Evolutionary conservation across 2,113 vertebrate species (phyloP).

Genomic region (Camelus bactrianus): DNA sequence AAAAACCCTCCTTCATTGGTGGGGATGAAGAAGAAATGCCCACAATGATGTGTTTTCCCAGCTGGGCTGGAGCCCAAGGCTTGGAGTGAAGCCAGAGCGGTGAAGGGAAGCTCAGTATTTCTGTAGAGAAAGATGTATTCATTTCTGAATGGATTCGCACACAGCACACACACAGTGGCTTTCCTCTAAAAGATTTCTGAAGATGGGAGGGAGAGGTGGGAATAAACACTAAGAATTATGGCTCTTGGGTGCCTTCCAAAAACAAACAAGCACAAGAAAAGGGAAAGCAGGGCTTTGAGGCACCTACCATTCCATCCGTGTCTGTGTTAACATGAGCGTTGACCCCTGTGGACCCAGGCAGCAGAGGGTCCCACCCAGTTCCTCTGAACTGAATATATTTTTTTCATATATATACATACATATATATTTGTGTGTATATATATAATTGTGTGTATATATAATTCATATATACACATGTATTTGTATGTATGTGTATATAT

Average conservation of each 20-base stretch:
- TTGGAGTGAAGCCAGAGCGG: neutral
- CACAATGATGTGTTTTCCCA: neutral
- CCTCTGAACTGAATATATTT: neutral
- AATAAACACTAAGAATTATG: neutral
- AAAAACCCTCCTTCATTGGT: neutral
- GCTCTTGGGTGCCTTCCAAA: neutral
- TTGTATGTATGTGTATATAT: no score
- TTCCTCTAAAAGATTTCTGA: neutral
- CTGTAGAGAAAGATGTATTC: neutral
- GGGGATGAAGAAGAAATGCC: neutral
- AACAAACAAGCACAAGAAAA: neutral
- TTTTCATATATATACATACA: neutral
- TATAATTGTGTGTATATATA: neutral
- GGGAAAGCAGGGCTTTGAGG: neutral
- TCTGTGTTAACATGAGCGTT: neutral
- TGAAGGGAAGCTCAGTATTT: neutral
- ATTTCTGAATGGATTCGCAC: neutral
- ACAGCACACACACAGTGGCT: neutral
- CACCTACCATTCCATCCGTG: neutral
- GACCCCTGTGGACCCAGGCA: neutral
- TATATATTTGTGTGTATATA: no score
- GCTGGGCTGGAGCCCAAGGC: neutral
- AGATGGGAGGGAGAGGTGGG: neutral
- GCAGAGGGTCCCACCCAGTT: fast-evolving
- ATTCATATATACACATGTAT: neutral